Conservation (phyloP, 2,888 invertebrate species). For the Tanytarsus gracilentus region DNA sequence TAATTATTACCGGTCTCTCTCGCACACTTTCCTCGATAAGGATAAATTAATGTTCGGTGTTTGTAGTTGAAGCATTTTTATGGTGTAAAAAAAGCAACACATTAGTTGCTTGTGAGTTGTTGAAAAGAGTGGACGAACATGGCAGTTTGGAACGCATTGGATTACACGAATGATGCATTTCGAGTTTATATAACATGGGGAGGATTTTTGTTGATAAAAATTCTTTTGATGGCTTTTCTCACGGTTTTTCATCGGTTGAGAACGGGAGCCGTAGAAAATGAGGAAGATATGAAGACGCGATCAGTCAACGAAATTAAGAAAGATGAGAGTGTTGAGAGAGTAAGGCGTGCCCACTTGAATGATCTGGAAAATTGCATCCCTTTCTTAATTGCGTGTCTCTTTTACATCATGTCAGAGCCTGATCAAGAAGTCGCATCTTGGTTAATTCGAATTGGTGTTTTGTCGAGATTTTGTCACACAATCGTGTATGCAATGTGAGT, state of each 20-base stretch:
- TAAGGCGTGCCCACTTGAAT: constrained; percentile 49
- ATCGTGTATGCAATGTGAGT: constrained; percentile 33
- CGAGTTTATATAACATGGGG: constrained; percentile 36
- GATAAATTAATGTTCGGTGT: too few species aligned
- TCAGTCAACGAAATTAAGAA: constrained; percentile 27
- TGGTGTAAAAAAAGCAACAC: too few species aligned
- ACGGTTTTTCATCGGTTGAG: constrained; percentile 36
- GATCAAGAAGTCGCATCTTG: constrained; percentile 41
- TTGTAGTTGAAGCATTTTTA: too few species aligned
- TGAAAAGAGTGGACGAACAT: too few species aligned
- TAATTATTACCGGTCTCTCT: too few species aligned
- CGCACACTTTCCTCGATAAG: too few species aligned
- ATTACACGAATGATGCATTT: constrained; percentile 33
- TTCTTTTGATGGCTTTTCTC: constrained; percentile 36
- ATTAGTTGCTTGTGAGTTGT: too few species aligned
- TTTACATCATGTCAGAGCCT: constrained; percentile 47
- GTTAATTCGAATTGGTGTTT: constrained; percentile 32
- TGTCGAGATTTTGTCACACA: constrained; percentile 46
- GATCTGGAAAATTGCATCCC: constrained; percentile 50
- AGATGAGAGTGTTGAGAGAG: constrained; percentile 46
- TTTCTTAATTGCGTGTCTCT: constrained; percentile 46
- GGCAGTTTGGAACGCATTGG: constrained; percentile 4
- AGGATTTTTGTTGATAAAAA: constrained; percentile 37
- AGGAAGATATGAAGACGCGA: constrained; percentile 41
- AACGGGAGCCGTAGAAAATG: constrained; percentile 43